These are phyloP conservation scores for Pygoscelis antarcticus DNA, from an alignment of 2,113 vertebrate genomes.

Conservation along the genomic window DNA sequence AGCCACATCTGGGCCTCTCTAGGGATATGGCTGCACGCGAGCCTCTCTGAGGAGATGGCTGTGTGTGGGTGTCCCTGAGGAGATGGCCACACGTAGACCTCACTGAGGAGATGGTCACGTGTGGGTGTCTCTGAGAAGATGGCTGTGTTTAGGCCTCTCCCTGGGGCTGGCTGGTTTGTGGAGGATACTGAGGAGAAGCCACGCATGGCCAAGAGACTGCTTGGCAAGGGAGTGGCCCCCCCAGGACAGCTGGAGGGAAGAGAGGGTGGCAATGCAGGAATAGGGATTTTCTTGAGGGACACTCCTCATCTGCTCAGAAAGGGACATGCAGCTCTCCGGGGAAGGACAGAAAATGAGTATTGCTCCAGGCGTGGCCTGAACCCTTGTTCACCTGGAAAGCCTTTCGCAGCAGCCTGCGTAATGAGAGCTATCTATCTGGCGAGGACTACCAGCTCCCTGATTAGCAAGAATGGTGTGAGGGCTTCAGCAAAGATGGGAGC, in stretches of 20 bases:
- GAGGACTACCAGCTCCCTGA: neutral
- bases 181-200: neutral
- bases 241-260: rapidly evolving
- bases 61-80: neutral
- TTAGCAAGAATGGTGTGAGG: neutral
- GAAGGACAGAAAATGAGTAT: neutral
- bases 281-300: neutral
- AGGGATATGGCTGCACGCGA: rapidly evolving
- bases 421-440: neutral
- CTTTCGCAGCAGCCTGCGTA: rapidly evolving
- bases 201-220: rapidly evolving
- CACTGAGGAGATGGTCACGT: neutral
- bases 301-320: neutral
- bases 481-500: neutral
- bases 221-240: neutral
- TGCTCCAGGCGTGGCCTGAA: neutral
- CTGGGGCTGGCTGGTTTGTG: rapidly evolving
- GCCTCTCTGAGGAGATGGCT: rapidly evolving
- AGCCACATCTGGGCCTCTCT: neutral
- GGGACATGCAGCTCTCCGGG: rapidly evolving
- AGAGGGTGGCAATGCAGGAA: neutral
- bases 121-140: neutral
- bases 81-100: neutral
- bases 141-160: neutral
- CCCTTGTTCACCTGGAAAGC: neutral